Percentiles rank a stretch among this genome's conserved stretches.
Conservation (phyloP, 53 echinoderm and acorn worm genomes). For the Mesocentrotus franciscanus region DNA sequence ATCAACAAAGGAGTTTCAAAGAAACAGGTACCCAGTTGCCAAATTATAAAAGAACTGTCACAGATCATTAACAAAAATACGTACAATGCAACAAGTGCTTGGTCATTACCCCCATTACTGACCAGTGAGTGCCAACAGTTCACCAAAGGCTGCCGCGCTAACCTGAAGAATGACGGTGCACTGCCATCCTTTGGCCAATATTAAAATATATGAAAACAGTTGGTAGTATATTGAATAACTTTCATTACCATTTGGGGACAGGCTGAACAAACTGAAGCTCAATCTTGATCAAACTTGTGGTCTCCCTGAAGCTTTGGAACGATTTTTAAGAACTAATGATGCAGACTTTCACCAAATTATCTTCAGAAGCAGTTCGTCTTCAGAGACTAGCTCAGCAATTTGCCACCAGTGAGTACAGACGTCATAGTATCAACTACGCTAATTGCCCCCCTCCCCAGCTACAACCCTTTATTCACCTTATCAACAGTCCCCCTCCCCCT, state of each 20-base stretch:
- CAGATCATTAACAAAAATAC: not conserved
- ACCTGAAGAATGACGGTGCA: too few relatives aligned
- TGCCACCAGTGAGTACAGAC: slow-evolving; percentile 4
- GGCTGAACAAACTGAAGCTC: not conserved
- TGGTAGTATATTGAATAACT: too few relatives aligned
- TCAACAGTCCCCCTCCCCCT: not conserved
- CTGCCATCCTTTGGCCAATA: too few relatives aligned
- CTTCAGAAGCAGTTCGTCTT: not conserved
- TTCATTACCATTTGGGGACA: too few relatives aligned
- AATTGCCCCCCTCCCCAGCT: slow-evolving; percentile 15
- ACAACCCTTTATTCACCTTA: slow-evolving; percentile 5
- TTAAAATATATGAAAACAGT: too few relatives aligned
- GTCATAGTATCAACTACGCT: slow-evolving; percentile 9
- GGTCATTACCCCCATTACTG: too few relatives aligned
- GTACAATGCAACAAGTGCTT: not conserved
- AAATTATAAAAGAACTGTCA: not conserved
- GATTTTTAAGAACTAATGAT: not conserved
- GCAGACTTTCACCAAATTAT: not conserved
- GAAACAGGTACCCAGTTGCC: not conserved
- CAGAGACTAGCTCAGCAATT: slow-evolving; percentile 17
- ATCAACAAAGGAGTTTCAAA: not conserved
- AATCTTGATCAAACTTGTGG: not conserved
- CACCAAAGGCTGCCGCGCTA: too few relatives aligned
- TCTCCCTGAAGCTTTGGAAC: not conserved
- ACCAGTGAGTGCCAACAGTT: too few relatives aligned